Evolutionary conservation across 2,888 invertebrate species (phyloP).

Genomic region (Aleiodes alternator): DNA sequence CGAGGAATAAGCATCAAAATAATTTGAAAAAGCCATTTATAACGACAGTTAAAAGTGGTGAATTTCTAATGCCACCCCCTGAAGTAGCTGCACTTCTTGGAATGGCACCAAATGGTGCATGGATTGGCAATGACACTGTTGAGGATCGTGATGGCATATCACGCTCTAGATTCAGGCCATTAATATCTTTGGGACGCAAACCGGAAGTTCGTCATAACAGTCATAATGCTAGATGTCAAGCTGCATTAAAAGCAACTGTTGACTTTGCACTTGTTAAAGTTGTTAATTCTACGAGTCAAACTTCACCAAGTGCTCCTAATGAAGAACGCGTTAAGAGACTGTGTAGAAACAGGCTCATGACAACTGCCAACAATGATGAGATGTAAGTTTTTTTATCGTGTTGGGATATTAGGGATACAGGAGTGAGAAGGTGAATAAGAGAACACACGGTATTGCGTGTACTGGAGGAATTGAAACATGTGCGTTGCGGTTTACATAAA

Average conservation of each 20-base stretch:
- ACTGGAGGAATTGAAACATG: no score
- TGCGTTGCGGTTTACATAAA: no score
- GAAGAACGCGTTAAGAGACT: slow-evolving; percentile 45
- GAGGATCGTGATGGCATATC: slow-evolving; percentile 53
- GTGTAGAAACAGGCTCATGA: slow-evolving; percentile 44
- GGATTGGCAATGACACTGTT: slow-evolving; percentile 53
- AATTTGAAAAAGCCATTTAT: slow-evolving; percentile 80
- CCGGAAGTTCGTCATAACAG: slow-evolving; percentile 71
- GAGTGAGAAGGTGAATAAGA: slow-evolving; percentile 4
- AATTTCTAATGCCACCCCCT: slow-evolving; percentile 87
- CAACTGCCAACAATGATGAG: slow-evolving; percentile 37
- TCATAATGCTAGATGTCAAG: slow-evolving; percentile 68
- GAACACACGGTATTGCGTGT: neutral
- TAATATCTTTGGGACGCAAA: slow-evolving; percentile 63
- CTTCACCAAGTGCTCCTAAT: slow-evolving; percentile 41
- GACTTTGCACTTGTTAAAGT: slow-evolving; percentile 65
- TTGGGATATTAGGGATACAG: neutral
- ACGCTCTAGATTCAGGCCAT: slow-evolving; percentile 62
- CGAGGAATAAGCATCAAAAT: slow-evolving; percentile 43
- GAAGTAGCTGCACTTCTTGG: slow-evolving; percentile 82
- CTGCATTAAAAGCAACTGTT: slow-evolving; percentile 70
- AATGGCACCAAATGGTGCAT: slow-evolving; percentile 70
- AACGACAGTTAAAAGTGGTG: slow-evolving; percentile 87
- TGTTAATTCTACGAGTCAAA: slow-evolving; percentile 58
- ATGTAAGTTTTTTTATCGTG: slow-evolving; percentile 51